These are phyloP conservation scores for Threskiornis aethiopicus DNA, from an alignment of 2,797 vertebrate genomes.

Conservation along the genomic window DNA sequence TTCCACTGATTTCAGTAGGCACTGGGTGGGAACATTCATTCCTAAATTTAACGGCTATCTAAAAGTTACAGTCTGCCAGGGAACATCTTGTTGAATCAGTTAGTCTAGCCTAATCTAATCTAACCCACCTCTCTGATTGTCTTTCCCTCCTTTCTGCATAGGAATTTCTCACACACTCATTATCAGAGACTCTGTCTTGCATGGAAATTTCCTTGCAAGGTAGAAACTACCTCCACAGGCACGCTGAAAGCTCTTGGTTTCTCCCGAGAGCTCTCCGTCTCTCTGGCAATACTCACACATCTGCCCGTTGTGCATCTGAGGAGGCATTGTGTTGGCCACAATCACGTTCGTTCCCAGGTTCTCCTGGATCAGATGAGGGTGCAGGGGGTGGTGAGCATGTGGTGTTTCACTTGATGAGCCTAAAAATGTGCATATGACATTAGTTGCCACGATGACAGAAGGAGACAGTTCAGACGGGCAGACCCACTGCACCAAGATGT, in stretches of 20 bases:
- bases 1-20: neutral
- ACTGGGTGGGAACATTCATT: neutral
- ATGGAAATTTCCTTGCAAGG: neutral
- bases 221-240: neutral
- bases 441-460: neutral
- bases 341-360: slow-evolving; percentile 96
- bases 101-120: slow-evolving; percentile 28
- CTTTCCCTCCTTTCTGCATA: slow-evolving; percentile 34
- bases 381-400: slow-evolving; percentile 92
- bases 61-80: neutral
- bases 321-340: slow-evolving; percentile 88
- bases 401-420: slow-evolving; percentile 92
- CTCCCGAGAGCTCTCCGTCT: neutral
- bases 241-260: neutral
- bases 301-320: slow-evolving; percentile 93
- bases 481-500: neutral
- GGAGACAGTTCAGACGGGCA: neutral
- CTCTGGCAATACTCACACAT: slow-evolving; percentile 87
- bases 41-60: neutral
- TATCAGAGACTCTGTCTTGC: neutral
- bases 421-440: slow-evolving; percentile 13
- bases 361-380: slow-evolving; percentile 97
- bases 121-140: neutral
- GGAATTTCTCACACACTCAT: slow-evolving; percentile 9
- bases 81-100: slow-evolving; percentile 10